Evolutionary conservation across 2,113 vertebrate species (phyloP), one percentile per base, ranked within the genome.

Genomic region (Platysteira castanea): DNA sequence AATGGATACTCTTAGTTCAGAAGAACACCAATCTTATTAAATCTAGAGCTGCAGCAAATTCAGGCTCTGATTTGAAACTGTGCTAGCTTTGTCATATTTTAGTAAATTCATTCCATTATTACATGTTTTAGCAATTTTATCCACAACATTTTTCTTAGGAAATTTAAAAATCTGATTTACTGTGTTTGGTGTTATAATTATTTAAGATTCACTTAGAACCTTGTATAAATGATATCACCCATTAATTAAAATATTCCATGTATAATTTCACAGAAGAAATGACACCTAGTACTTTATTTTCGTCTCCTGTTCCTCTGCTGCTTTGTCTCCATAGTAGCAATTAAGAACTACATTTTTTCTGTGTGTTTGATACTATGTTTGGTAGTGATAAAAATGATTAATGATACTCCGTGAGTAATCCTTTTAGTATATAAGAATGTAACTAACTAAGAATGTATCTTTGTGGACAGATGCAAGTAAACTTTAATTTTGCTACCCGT

Each of bases 281-380:
- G 83, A 75, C 60, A 96, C 47, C 53, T 78, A 24, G 31, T 90
- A 56, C 70, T 93, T 96, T 69, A 85, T 90, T 96, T 87, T 96
- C 46, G 37, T 91, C 75, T 94, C 27, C 26, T 70, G 9, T 71
- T 81, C 46, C 39, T 92, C 68, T 81, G 30, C 84, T 94, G 30
- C 76, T 90, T 96, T 84, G 90, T 95, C 83, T 95, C 79, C 52
- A 71, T 56, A 88, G 64, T 7, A 92, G 93, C 95, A 95, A 95
- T 90, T 96, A 95, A 83, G 60, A 95, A 53, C 69, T 52, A 67
- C 63, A 41, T 89, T 93, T 91, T 91, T 88, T 80, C 20, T 93
- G 3, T 70, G 46, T 71, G 76, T 74, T 95, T 86, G 71, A 93
- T 73, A 63, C 91, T 88, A 41, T 52, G 85, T 91, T 95, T 91